Evolutionary conservation across 64 coral and sea anemone species (phyloP).

Genomic region (Dendrophyllia cribrosa): DNA sequence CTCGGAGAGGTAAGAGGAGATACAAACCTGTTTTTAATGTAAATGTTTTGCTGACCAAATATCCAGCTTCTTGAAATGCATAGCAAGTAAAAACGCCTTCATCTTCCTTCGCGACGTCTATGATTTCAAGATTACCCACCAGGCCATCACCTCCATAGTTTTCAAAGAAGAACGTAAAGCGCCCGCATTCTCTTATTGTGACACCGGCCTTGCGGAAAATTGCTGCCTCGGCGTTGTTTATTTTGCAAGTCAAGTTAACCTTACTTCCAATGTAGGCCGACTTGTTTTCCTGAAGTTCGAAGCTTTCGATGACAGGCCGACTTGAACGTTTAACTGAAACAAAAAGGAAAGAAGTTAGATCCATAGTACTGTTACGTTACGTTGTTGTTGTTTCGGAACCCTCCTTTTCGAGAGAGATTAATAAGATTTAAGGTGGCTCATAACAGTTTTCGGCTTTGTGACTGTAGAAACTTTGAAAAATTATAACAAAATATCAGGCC

Average conservation of each 20-base stretch:
- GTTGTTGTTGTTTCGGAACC: too few species aligned
- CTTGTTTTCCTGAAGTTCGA: neutral
- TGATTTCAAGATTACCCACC: neutral
- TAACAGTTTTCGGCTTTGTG: too few species aligned
- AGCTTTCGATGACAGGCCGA: neutral
- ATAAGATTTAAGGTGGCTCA: too few species aligned
- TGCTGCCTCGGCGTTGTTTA: neutral
- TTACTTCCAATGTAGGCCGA: slow-evolving; percentile 1
- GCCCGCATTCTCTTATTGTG: neutral
- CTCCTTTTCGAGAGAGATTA: too few species aligned
- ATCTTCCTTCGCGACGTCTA: neutral
- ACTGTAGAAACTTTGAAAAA: too few species aligned
- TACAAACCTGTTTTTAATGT: slow-evolving; percentile 7
- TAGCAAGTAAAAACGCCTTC: neutral
- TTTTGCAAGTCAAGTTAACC: slow-evolving; percentile 12
- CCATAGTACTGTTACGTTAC: too few species aligned
- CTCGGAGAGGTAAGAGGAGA: too few species aligned
- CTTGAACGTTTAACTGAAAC: neutral
- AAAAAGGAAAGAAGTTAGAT: neutral
- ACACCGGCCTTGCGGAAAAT: neutral
- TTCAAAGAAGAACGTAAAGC: neutral
- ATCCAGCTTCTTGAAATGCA: neutral
- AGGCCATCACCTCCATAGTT: neutral
- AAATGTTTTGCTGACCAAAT: neutral
- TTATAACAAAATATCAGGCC: too few species aligned